Base-by-base conservation (phyloP, 2,797 vertebrate genomes). In the Cossypha dichroa region DNA sequence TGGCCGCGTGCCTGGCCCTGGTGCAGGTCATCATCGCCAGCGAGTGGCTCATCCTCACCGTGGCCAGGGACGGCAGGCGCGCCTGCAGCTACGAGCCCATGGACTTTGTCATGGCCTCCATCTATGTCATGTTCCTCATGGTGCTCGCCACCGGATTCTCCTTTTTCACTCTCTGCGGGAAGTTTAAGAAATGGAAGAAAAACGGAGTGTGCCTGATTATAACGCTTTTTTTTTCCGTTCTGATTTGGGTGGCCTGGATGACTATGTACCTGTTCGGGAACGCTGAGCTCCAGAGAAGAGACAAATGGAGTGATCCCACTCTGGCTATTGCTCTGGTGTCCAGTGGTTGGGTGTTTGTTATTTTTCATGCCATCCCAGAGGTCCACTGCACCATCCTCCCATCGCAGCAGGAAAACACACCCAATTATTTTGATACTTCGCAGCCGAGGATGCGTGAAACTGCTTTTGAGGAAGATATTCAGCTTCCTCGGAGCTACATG, bases 361-460 rank as follows among this genome's bases (percentile, higher is more conserved):
- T 99, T 96, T 99, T 99, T 92, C 99, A 99, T 0, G 99, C 99
- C 93, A 99, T 99, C 91, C 99, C 99, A 1, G 99, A 99, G 97
- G 98, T 99, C 62, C 99, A 99, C 94, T 97, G 98, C 95, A 98
- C 98, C 96, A 98, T 99, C 89, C 98, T 98, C 77, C 98, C 99
- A 4, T 98, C 99, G 2, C 98, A 98, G 21, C 99, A 99, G 96
- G 99, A 99, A 83, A 99, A 98, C 56, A 98, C 98, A 7, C 99
- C 99, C 26, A 99, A 99, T 97, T 99, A 99, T 98, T 99, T 99
- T 19, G 99, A 99, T 96, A 99, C 99, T 8, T 99, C 99, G 4
- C 99, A 99, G 96, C 98, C 99, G 0, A 98, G 99, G 85, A 98
- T 99, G 98, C 98, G 99, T 49, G 99, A 99, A 98, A 99, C 99